Percentiles rank a stretch among this genome's conserved stretches.
phyloP scores from a whole-genome alignment of 2,113 vertebrate species.

The Oxygymnocypris stewartii region DNA sequence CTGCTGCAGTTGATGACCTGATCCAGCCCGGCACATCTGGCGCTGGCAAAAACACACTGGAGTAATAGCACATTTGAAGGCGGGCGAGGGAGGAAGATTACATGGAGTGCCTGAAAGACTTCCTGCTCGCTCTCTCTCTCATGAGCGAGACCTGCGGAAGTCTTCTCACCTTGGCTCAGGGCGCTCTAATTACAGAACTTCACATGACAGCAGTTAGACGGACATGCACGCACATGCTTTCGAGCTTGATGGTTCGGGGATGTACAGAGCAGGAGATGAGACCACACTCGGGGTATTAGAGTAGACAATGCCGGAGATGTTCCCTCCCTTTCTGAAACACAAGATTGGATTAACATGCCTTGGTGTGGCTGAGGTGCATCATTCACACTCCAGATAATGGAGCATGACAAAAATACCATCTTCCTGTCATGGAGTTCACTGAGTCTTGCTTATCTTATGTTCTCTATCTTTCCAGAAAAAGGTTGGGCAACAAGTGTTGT shows the following conservation, averaged over 20 bases:
- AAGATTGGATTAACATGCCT: slow-evolving; percentile 32
- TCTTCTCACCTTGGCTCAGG: slow-evolving; percentile 72
- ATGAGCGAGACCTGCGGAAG: slow-evolving; percentile 64
- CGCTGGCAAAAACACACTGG: slow-evolving; percentile 67
- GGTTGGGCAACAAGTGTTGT: neutral
- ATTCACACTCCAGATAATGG: slow-evolving; percentile 19
- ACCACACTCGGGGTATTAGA: slow-evolving; percentile 9
- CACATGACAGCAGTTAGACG: slow-evolving; percentile 59
- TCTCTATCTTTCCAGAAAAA: neutral
- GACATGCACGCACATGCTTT: slow-evolving; percentile 69
- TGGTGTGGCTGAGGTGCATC: slow-evolving; percentile 1
- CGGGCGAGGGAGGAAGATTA: slow-evolving; percentile 63
- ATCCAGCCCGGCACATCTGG: slow-evolving; percentile 76
- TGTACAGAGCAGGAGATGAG: slow-evolving; percentile 39
- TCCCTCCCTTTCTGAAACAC: slow-evolving; percentile 4
- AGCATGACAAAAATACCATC: slow-evolving; percentile 2
- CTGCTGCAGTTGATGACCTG: slow-evolving; percentile 68
- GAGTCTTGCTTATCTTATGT: neutral
- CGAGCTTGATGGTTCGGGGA: slow-evolving; percentile 28
- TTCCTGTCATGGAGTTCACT: slow-evolving; percentile 11
- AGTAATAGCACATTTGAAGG: slow-evolving; percentile 71
- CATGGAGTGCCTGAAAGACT: slow-evolving; percentile 64
- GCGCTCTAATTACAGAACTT: slow-evolving; percentile 72
- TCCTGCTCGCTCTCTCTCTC: slow-evolving; percentile 69
- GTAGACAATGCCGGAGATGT: neutral